Base-by-base conservation (phyloP, 2,888 invertebrate species). In the Didymodactylos carnosus region DNA sequence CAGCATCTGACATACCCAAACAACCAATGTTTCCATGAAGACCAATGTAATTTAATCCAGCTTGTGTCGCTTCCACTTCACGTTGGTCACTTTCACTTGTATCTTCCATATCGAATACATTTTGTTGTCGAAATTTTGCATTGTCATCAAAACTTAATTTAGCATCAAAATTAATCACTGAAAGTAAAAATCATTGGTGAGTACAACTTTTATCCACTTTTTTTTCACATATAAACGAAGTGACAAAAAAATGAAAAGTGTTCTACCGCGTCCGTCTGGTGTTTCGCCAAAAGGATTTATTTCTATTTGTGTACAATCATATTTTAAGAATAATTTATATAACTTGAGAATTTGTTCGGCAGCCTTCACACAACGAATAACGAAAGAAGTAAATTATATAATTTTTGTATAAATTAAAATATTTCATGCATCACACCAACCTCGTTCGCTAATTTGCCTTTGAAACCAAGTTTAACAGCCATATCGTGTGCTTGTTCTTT, bases 91-190 rank as follows among this genome's bases (percentile, higher is more conserved):
- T 87, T 83, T 94, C 94, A 39, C 90, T 88, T 13, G 87, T 87
- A 82, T 94, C 91, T 81, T 94, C 93, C 85, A 93, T 86, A 19
- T 87, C 88, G 86, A 97, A 98, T 76, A 98, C 89, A 25, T 90
- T 89, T 80, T 89, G 87, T 78, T 87, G 87, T 76, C 97, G 87
- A 82, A 91, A 99, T 79, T 89, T 87, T 0, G 98, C 97, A 85
- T 95, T 95, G 83, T 99, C 98, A 84, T 99, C 98, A 85, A 99
- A 98, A 81, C 93, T 92, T 77, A 99, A 88, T 85, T 99, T 99
- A 7, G 98, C 98, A 87, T 99, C 98, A 71, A 99, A 94, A 46
- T 94, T 90, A 76, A 97, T 89, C 0, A 99, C 94, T 83, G 79
- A 35, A 78, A 78, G 27, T 41, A 29, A 62, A 53, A 19, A 53